phyloP scores from a whole-genome alignment of 2,797 vertebrate genomes.

The Myripristis murdjan region DNA sequence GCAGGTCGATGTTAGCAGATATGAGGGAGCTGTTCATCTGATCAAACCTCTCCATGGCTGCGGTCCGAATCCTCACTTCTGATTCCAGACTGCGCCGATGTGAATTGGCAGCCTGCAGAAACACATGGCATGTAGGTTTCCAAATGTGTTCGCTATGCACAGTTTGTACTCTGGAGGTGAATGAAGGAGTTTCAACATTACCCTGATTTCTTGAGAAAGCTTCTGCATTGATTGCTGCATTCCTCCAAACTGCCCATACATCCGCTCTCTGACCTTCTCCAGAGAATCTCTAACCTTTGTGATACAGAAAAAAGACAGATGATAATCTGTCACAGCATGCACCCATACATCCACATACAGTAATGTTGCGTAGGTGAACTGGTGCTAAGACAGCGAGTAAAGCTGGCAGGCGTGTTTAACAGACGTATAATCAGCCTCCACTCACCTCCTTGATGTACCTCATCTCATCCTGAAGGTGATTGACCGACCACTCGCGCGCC shows the following conservation, averaged over 20 bases:
- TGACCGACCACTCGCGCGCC: slow-evolving; percentile 93
- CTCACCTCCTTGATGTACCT: slow-evolving; percentile 97
- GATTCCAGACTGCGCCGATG: slow-evolving; percentile 90
- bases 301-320: slow-evolving; percentile 25
- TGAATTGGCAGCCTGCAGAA: slow-evolving; percentile 87
- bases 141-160: slow-evolving; percentile 13
- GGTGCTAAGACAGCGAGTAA: slow-evolving; percentile 9
- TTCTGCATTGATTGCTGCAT: slow-evolving; percentile 96
- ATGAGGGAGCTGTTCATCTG: slow-evolving; percentile 94
- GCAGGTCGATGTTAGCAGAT: slow-evolving; percentile 91
- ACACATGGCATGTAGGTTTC: slow-evolving; percentile 17
- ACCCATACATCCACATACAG: not conserved
- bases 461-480: slow-evolving; percentile 97
- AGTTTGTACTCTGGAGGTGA: slow-evolving; percentile 17
- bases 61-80: slow-evolving; percentile 89
- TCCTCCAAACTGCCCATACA: slow-evolving; percentile 97
- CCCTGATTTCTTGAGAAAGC: slow-evolving; percentile 92
- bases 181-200: slow-evolving; percentile 71
- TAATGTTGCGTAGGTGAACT: not conserved
- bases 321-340: slow-evolving; percentile 4
- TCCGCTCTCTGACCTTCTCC: slow-evolving; percentile 95
- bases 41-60: slow-evolving; percentile 93
- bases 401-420: slow-evolving; percentile 2
- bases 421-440: slow-evolving; percentile 22
- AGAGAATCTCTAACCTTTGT: slow-evolving; percentile 95